Evolutionary conservation across 2,797 vertebrate genomes (phyloP).

Genomic region (Pitangus sulphuratus): DNA sequence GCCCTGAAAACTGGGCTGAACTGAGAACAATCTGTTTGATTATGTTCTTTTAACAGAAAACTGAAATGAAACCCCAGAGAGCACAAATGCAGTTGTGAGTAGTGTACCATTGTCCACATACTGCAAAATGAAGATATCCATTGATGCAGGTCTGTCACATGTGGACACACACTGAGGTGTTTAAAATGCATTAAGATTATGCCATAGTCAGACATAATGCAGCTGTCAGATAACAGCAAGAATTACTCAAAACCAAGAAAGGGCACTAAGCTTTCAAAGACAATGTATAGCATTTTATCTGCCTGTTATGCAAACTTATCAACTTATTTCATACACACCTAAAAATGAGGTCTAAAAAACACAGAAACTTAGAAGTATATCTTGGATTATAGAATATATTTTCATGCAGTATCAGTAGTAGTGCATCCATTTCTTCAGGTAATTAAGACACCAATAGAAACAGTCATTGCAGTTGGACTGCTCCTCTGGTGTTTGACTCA

Average conservation of each 20-base stretch:
- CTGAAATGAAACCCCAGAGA: neutral
- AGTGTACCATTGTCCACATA: neutral
- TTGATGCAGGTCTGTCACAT: conserved; percentile 14
- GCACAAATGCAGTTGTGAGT: neutral
- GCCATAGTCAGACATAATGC: neutral
- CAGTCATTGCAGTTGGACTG: accelerated
- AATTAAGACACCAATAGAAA: neutral
- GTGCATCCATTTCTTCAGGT: neutral
- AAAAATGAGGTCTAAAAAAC: neutral
- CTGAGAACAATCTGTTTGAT: neutral
- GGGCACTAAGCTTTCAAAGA: neutral
- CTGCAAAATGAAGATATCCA: conserved; percentile 10
- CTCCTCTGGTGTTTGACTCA: neutral
- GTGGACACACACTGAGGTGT: neutral
- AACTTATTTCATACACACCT: neutral
- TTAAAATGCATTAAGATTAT: conserved; percentile 26
- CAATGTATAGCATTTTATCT: neutral
- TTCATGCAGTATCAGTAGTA: neutral
- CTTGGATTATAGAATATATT: neutral
- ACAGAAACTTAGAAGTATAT: neutral
- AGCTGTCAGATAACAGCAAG: conserved; percentile 14
- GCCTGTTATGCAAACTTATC: neutral
- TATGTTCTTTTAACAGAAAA: neutral
- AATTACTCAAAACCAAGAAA: neutral
- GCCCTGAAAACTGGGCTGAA: neutral